Base-by-base conservation (phyloP, 2,888 invertebrate genomes). In the Phyto melanocephala region DNA sequence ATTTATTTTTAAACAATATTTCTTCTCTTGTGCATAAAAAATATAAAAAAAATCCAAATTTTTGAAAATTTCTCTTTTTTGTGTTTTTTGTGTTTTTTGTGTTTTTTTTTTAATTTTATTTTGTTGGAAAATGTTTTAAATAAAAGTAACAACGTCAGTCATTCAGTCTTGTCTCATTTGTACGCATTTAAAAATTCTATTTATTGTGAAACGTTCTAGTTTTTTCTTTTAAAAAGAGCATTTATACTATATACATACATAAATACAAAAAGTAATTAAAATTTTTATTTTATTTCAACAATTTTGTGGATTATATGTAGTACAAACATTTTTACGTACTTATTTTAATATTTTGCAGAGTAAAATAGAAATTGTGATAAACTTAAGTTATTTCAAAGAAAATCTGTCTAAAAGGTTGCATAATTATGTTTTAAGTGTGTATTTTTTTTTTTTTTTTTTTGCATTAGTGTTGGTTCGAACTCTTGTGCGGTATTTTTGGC, bases 391-490 rank as follows among this genome's bases (percentile, higher is more conserved):
- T 68, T 68, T 47, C 6, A 28, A 24, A 17, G 67, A 68, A 56
- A 68, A 67, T 28, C 28, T 70, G 56, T 54, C 20, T 60, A 45
- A 28, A 28, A 72, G 62, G 72, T 84, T 84, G 82, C 77, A 82
- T 84, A 77, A 82, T 82, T 82, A 71, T 62, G 33, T 71, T 81
- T 84, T 84, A 35, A 79, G 68, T 63, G 50, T 79, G 24, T 71
- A 40, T 47, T 15, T 50, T 42, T 50, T 63, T 47, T 54, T 40
- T 42, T 67, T 60, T 22, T 11, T 74, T 42, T 70, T 67, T 63
- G 77, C 77, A 83, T 80, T 24, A 63, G 74, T 71, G 60, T 63
- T 52, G 37, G 17, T 56, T 35, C 22, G 20, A 45, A 45, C 68
- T 37, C 37, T 52, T 63, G 52, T 76, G 75, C 33, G 52, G 15